phyloP scores from a whole-genome alignment of 1,140 invertebrate species.

The Heliothis subflexa region DNA sequence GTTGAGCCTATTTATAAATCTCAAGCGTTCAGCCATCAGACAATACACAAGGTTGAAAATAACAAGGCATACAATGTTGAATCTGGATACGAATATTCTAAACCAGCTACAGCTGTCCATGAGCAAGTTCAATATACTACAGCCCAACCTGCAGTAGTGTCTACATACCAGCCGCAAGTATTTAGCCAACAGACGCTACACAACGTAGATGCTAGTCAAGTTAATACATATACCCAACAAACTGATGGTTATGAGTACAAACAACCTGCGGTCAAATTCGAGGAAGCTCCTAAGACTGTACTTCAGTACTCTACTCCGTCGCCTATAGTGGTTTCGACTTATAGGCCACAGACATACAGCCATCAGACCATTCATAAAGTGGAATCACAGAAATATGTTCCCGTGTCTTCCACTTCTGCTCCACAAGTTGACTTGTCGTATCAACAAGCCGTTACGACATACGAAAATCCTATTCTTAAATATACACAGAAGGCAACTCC shows the following conservation, averaged over 20 bases:
- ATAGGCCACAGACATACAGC: slow-evolving; percentile 65
- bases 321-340: slow-evolving; percentile 59
- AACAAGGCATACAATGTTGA: slow-evolving; percentile 41
- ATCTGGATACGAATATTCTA: slow-evolving; percentile 42
- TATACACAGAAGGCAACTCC: slow-evolving; percentile 75
- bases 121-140: slow-evolving; percentile 61
- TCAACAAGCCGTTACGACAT: slow-evolving; percentile 73
- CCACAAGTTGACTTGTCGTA: slow-evolving; percentile 66
- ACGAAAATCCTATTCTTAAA: slow-evolving; percentile 79
- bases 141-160: slow-evolving; percentile 62
- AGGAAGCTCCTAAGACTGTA: slow-evolving; percentile 55
- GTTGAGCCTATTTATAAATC: slow-evolving; percentile 63
- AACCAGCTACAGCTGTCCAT: slow-evolving; percentile 44
- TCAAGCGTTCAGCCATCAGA: slow-evolving; percentile 54
- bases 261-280: slow-evolving; percentile 57
- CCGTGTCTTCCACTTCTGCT: slow-evolving; percentile 72
- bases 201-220: slow-evolving; percentile 67
- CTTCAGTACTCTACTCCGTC: slow-evolving; percentile 63
- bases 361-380: slow-evolving; percentile 69
- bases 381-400: slow-evolving; percentile 59
- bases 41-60: slow-evolving; percentile 53
- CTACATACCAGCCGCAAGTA: slow-evolving; percentile 68
- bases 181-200: slow-evolving; percentile 74
- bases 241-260: slow-evolving; percentile 60
- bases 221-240: slow-evolving; percentile 65